Evolutionary conservation across 2,113 vertebrate genomes (phyloP).

Genomic region (Thunnus maccoyii): DNA sequence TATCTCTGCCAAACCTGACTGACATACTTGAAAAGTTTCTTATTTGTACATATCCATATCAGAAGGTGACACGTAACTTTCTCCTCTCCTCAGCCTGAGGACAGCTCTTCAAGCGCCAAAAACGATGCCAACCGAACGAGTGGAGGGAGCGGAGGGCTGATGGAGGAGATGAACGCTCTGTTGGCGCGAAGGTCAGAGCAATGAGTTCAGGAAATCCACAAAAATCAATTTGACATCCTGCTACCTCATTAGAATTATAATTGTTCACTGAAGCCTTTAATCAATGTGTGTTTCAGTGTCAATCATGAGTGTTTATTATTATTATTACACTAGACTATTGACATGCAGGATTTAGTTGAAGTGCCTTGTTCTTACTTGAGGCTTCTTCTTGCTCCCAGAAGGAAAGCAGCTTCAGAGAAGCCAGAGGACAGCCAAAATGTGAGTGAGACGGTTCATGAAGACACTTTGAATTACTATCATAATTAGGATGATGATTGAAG

Average conservation of each 20-base stretch:
- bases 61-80: not conserved
- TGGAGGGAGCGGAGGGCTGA: slow-evolving; percentile 94
- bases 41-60: not conserved
- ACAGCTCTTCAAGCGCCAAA: slow-evolving; percentile 88
- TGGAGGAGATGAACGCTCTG: slow-evolving; percentile 99
- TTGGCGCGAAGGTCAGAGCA: slow-evolving; percentile 92
- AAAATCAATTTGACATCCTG: not conserved
- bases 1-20: not conserved
- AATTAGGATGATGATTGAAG: not conserved
- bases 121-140: slow-evolving; percentile 95
- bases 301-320: not conserved
- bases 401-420: slow-evolving; percentile 95
- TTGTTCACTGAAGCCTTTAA: not conserved
- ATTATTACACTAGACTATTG: not conserved
- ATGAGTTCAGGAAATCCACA: not conserved
- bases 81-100: slow-evolving; percentile 87
- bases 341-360: not conserved
- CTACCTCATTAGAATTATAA: not conserved
- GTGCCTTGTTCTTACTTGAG: slow-evolving; percentile 53
- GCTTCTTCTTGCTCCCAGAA: slow-evolving; percentile 84
- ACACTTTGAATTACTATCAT: not conserved
- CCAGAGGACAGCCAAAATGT: slow-evolving; percentile 96
- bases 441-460: slow-evolving; percentile 74
- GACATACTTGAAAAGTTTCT: not conserved
- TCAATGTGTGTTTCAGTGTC: not conserved